Percentiles rank a stretch among this genome's conserved stretches.
These are phyloP conservation scores for Chalcosyrphus nemorum DNA, from an alignment of 2,888 invertebrate genomes.

Conservation along the genomic window DNA sequence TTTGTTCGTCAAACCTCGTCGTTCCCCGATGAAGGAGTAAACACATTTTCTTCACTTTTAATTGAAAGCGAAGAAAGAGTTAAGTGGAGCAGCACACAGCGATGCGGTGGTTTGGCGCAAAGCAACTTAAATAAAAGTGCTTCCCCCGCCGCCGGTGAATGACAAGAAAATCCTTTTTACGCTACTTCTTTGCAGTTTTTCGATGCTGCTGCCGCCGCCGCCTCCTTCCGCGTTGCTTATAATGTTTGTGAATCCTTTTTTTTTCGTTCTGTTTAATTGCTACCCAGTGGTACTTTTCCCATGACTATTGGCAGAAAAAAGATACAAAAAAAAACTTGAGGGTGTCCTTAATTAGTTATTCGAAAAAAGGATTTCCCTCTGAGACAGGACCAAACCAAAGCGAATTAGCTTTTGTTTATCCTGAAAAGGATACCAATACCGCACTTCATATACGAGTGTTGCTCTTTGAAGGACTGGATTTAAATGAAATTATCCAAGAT, in stretches of 20 bases:
- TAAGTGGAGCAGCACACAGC: constrained; percentile 59
- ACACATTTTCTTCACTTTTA: constrained; percentile 59
- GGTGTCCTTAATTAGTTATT: constrained; percentile 69
- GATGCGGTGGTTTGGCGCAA: constrained; percentile 62
- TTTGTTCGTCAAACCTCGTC: neutral
- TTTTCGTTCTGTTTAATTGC: constrained; percentile 74
- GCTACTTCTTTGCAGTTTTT: constrained; percentile 59
- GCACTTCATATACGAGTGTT: constrained; percentile 6
- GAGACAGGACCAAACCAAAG: constrained; percentile 12
- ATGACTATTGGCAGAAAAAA: constrained; percentile 56
- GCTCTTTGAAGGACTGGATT: constrained; percentile 71
- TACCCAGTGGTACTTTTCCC: constrained; percentile 75
- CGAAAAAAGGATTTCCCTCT: constrained; percentile 49
- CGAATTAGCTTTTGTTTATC: constrained; percentile 71
- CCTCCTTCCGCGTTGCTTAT: constrained; percentile 47
- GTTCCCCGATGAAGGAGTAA: constrained; percentile 8
- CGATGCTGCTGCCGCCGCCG: no score
- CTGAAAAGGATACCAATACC: constrained; percentile 46
- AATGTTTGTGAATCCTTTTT: constrained; percentile 64
- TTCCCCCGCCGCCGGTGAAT: constrained; percentile 45
- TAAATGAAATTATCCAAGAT: constrained; percentile 77
- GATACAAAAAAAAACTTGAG: constrained; percentile 28
- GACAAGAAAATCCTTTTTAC: constrained; percentile 76
- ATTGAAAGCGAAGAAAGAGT: constrained; percentile 70
- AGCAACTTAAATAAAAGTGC: constrained; percentile 47